phyloP scores from a whole-genome alignment of 2,797 vertebrate species.

The Tiaroga cobitis region DNA sequence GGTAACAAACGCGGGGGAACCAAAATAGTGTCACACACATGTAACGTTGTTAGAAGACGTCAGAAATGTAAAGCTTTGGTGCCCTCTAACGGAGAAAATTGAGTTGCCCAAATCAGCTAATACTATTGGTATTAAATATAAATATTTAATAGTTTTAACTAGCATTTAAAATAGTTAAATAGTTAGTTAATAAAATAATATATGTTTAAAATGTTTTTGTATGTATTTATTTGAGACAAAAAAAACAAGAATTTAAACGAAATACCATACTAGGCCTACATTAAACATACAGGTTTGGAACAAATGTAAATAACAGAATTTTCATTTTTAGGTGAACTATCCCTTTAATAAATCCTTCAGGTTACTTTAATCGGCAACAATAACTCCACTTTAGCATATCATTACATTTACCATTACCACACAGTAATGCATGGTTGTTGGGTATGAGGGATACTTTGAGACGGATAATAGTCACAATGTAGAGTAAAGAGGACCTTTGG shows the following conservation, averaged over 20 bases:
- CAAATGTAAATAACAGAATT: no score
- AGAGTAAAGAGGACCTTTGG: background rate
- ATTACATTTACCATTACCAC: background rate
- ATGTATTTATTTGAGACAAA: no score
- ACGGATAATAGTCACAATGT: background rate
- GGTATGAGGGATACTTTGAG: background rate
- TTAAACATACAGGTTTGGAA: background rate
- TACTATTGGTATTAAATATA: no score
- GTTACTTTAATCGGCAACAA: background rate
- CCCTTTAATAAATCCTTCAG: background rate
- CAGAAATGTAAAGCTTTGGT: background rate
- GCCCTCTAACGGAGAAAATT: conserved; percentile 2
- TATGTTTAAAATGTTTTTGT: no score
- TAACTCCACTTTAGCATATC: background rate
- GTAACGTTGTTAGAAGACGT: background rate
- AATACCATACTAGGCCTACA: background rate
- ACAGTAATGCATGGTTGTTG: background rate
- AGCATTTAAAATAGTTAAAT: no score
- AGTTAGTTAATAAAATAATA: no score
- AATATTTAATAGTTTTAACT: background rate
- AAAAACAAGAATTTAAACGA: no score
- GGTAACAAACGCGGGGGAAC: conserved; percentile 62
- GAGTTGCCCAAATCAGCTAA: background rate
- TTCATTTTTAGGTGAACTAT: background rate
- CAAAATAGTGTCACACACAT: conserved; percentile 70